Evolutionary conservation across 2,113 vertebrate species (phyloP), one percentile per base, ranked within the genome.

Genomic region (Clarias gariepinus): DNA sequence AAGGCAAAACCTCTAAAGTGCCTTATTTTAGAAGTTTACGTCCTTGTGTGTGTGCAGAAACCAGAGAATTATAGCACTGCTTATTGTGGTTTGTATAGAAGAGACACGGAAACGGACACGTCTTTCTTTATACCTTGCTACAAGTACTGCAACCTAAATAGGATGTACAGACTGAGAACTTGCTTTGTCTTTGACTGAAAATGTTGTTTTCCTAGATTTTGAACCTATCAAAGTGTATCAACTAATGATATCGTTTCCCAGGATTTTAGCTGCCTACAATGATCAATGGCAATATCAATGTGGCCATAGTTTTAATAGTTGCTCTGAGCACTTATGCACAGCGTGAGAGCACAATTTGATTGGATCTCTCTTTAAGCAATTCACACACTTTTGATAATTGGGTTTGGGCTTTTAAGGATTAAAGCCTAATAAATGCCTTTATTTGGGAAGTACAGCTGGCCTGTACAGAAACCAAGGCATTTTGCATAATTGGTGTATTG

Each of bases 1-100:
- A 19, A 28, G 64, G 15, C 47, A 89, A 78, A 28, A 33, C 69
- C 80, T 81, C 53, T n/a, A 68, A 30, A 68, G n/a, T 68, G 64
- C 28, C 5, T 68, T 12, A 4, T 3, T 33, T 36, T 7, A 19
- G 16, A 13, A 33, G 13, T 69, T 30, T 33, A 33, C 66, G 33
- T 69, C 6, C 21, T 69, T 33, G 18, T 1, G 3, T 73, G 36
- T 47, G 11, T 52, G 41, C 41, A 41, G 33, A 73, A 41, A 33
- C 33, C 21, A 21, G 69, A 73, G 33, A 11, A 11, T 74, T 74
- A 47, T 47, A 74, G 71, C 19, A 23, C 13, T 18, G 3, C 36
- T 74, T 52, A 25, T 74, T 47, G 18, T 47, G 0, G 4, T 21
- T 77, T 23, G 36, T 16, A 5, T 52, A 0, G 25, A 18, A 25